These are phyloP conservation scores for Sakesphorus luctuosus DNA, from an alignment of 2,113 vertebrate species.

Conservation along the genomic window DNA sequence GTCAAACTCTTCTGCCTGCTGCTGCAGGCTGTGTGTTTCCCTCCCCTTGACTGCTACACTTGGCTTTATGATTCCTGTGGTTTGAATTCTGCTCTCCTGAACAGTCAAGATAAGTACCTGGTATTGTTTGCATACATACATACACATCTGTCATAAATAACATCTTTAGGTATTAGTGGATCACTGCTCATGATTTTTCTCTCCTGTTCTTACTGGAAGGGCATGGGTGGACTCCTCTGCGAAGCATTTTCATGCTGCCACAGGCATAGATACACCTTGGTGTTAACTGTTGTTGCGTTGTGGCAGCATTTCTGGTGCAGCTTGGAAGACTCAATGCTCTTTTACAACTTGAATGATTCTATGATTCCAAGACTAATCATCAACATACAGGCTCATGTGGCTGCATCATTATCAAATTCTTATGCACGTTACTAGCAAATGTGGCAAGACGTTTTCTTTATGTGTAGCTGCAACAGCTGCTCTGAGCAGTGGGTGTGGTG, in stretches of 20 bases:
- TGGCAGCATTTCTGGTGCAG: neutral
- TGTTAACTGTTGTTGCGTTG: neutral
- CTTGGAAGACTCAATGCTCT: neutral
- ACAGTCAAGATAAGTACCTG: neutral
- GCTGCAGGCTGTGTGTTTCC: neutral
- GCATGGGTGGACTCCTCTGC: neutral
- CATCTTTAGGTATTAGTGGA: neutral
- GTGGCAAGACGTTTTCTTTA: neutral
- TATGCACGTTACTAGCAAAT: neutral
- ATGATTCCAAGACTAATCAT: neutral
- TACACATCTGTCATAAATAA: neutral
- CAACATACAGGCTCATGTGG: neutral
- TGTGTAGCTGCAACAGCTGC: neutral
- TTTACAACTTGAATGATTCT: neutral
- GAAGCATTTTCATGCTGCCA: neutral
- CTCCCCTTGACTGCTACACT: fast-evolving
- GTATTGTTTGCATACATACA: neutral
- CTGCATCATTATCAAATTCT: neutral
- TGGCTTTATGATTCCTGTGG: neutral
- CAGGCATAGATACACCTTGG: neutral
- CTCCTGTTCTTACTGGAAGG: neutral
- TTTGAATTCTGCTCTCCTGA: neutral
- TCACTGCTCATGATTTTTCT: neutral
- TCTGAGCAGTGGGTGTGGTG: neutral
- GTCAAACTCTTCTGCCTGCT: neutral